Conservation (phyloP, 2,888 invertebrate genomes). For the Lottia scabra region DNA sequence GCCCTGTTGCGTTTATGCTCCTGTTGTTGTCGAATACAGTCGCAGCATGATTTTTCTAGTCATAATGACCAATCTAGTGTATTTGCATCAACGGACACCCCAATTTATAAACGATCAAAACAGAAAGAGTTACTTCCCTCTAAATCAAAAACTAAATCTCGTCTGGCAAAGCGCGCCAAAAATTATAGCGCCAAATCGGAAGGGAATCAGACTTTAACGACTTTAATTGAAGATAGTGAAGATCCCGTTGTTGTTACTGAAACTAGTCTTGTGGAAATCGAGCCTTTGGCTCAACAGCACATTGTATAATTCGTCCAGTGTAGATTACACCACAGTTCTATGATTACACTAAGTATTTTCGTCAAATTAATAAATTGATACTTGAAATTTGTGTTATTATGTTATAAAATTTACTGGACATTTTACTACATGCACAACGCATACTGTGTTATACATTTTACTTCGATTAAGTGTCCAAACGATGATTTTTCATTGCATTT, state of each 20-base stretch:
- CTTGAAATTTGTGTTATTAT: too few species aligned
- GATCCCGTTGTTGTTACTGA: background rate
- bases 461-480: too few species aligned
- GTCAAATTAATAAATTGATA: too few species aligned
- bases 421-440: too few species aligned
- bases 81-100: slow-evolving; percentile 12
- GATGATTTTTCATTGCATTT: too few species aligned
- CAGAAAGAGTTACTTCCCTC: slow-evolving; percentile 9
- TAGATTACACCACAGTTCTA: too few species aligned
- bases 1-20: slow-evolving; percentile 9
- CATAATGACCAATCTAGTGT: slow-evolving; percentile 9
- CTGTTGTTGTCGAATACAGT: slow-evolving; percentile 7
- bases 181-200: background rate
- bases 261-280: background rate
- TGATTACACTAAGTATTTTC: too few species aligned
- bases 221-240: background rate
- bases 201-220: background rate
- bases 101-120: slow-evolving; percentile 5
- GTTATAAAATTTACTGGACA: too few species aligned
- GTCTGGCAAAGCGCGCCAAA: background rate
- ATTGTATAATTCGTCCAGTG: too few species aligned
- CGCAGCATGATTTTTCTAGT: background rate
- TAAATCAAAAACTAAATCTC: background rate
- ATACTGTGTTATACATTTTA: too few species aligned
- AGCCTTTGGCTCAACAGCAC: background rate